These are phyloP conservation scores for Thamnophis sirtalis DNA, from an alignment of 2,113 vertebrate species.

Conservation along the genomic window DNA sequence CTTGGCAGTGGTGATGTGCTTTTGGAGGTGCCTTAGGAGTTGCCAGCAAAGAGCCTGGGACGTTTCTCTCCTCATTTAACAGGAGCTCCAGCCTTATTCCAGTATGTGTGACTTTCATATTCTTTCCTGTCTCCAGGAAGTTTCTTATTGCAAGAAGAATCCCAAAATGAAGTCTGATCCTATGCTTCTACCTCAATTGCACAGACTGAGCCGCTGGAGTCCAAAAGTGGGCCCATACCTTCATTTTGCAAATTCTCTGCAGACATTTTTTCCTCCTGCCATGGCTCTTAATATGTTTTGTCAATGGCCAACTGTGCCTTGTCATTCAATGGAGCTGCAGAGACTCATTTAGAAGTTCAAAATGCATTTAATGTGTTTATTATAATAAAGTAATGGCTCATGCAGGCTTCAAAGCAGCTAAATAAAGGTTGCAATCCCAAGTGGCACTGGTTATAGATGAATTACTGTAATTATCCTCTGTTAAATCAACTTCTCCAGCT, in stretches of 20 bases:
- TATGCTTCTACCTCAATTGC: not conserved
- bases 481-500: conserved; percentile 1
- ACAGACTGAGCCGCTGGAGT: not conserved
- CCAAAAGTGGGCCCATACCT: not conserved
- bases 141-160: not conserved
- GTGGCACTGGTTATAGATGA: not conserved
- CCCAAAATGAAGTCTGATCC: not conserved
- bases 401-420: not conserved
- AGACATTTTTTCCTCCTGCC: not conserved
- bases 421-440: conserved; percentile 10
- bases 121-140: not conserved
- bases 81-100: not conserved
- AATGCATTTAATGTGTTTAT: conserved; percentile 20
- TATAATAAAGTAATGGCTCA: conserved; percentile 7
- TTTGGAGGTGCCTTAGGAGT: not conserved
- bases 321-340: not conserved
- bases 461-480: conserved; percentile 14
- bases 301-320: not conserved
- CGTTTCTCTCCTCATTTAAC: not conserved
- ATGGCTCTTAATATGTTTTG: not conserved
- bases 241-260: not conserved
- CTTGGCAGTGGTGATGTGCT: not conserved
- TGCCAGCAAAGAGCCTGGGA: not conserved
- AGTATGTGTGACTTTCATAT: not conserved
- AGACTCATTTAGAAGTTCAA: conserved; percentile 7